These are phyloP conservation scores for Pseudomugil tenellus DNA, from an alignment of 2,797 vertebrate genomes.

Conservation along the genomic window DNA sequence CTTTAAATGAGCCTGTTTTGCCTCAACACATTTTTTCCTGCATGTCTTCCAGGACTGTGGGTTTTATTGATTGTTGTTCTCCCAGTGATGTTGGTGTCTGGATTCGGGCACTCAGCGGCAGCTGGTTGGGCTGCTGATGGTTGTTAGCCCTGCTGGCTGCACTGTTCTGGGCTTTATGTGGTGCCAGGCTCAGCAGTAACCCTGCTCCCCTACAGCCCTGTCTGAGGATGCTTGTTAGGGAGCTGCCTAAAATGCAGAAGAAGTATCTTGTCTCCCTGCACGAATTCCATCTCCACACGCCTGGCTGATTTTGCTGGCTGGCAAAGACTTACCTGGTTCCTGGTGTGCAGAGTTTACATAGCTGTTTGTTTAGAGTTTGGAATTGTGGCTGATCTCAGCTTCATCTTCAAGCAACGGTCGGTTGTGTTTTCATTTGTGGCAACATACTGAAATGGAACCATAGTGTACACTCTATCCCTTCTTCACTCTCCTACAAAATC, in stretches of 20 bases:
- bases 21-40: conserved; percentile 76
- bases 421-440: conserved; percentile 58
- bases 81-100: conserved; percentile 72
- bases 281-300: conserved; percentile 60
- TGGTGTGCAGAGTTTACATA: conserved; percentile 44
- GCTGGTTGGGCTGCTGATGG: conserved; percentile 78
- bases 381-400: conserved; percentile 38
- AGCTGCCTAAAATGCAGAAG: conserved; percentile 83
- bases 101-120: conserved; percentile 69
- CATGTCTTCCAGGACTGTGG: conserved; percentile 74
- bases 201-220: conserved; percentile 74
- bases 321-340: conserved; percentile 64
- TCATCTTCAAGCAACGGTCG: conserved; percentile 37
- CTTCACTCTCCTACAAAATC: conserved; percentile 33
- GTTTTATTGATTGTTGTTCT: conserved; percentile 77
- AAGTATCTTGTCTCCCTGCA: conserved; percentile 77
- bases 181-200: conserved; percentile 80
- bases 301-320: conserved; percentile 68
- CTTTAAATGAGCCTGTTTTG: conserved; percentile 80
- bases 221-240: conserved; percentile 85
- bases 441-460: conserved; percentile 49
- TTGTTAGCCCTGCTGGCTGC: conserved; percentile 79
- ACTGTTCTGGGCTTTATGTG: conserved; percentile 75
- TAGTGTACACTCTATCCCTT: conserved; percentile 28
- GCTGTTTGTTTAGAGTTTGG: conserved; percentile 34